phyloP scores from a whole-genome alignment of 2,888 invertebrate genomes.

The Dicyrtomina minuta region DNA sequence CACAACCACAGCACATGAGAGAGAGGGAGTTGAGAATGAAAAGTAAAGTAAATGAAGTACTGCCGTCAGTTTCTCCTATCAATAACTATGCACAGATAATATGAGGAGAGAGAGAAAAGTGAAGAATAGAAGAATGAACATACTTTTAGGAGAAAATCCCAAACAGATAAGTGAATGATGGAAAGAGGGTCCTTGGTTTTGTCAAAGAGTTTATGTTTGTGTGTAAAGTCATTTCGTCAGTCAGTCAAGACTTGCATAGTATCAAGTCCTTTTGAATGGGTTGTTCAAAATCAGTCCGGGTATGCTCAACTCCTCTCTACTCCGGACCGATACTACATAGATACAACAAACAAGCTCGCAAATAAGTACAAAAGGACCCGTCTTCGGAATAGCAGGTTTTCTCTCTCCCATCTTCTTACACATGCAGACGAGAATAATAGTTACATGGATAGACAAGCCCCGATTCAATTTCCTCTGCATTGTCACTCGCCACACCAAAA shows the following conservation, averaged over 20 bases:
- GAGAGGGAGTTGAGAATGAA: background rate
- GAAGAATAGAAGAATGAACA: background rate
- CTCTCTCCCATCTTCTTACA: constrained; percentile 23
- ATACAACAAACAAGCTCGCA: background rate
- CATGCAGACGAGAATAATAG: constrained; percentile 34
- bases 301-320: background rate
- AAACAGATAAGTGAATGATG: constrained; percentile 34
- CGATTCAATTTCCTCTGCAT: constrained; percentile 46
- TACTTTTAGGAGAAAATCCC: constrained; percentile 33
- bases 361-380: constrained; percentile 9
- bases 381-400: constrained; percentile 2
- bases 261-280: constrained; percentile 25
- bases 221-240: constrained; percentile 22
- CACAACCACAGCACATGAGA: constrained; percentile 4
- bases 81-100: constrained; percentile 21
- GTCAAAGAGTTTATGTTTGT: constrained; percentile 30
- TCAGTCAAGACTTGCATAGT: constrained; percentile 22
- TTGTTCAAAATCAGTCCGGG: constrained; percentile 27
- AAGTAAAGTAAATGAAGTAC: constrained; percentile 25
- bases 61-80: constrained; percentile 15
- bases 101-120: constrained; percentile 16
- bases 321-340: background rate
- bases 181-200: constrained; percentile 38
- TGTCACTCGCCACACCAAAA: constrained; percentile 37
- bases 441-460: constrained; percentile 43